Evolutionary conservation across 2,888 invertebrate genomes (phyloP), one percentile per base, ranked within the genome.

Genomic region (Megastigmus dorsalis): DNA sequence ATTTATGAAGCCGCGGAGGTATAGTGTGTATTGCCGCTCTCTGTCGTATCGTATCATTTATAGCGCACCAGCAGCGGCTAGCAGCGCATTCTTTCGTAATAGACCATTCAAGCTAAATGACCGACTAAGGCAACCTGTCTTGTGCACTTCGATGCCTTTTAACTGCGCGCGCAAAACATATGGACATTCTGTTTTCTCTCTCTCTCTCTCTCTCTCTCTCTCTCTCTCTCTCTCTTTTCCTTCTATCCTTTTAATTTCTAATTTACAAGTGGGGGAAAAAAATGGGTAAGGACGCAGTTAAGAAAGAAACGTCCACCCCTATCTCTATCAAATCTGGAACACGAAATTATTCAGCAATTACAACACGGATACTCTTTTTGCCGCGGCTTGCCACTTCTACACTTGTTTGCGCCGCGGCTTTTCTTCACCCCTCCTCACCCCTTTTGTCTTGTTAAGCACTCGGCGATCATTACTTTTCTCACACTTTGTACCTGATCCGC

Each of bases 121-220:
- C 71, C 75, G 75, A 71, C 71, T 75, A 75, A 71, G 75, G 71
- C 30, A 75, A 62, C 66, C 71, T 71, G 66, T 70, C 71, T 71
- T 36, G 33, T 48, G 72, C 65, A 57, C 30, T 18, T 60, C 33
- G 36, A 23, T 23, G 38, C 20, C 59, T 33, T n/a, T n/a, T n/a
- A n/a, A n/a, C n/a, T 52, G 1, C 10, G 20, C 7, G 50, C 3
- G 48, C 9, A 68, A 71, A 57, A 30, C 50, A n/a, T 60, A 10
- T 38, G 26, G 48, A 2, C 26, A 59, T 59, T 48, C 13, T 50
- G 9, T 50, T 23, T 50, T 15, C 10, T 15, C 7, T 13, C 15
- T 15, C 2, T 43, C 7, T 43, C 18, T 43, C 7, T n/a, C 18
- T 28, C 3, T 26, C 18, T n/a, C 50, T 15, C 9, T 41, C 13